Evolutionary conservation across 2,797 vertebrate species (phyloP), one percentile per base, ranked within the genome.

Genomic region (Cossypha heuglini): DNA sequence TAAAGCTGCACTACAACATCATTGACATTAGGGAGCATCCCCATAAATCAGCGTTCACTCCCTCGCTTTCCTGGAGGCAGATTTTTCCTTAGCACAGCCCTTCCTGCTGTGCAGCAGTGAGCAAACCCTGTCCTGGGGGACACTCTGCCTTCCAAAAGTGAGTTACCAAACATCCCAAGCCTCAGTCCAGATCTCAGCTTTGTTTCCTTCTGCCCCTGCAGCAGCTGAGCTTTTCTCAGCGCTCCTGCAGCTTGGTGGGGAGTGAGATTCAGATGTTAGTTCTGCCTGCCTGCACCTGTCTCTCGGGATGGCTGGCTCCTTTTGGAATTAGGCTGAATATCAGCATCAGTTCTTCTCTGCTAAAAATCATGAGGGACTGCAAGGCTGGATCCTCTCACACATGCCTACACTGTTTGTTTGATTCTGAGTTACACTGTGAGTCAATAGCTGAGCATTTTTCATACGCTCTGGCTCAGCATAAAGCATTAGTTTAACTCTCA

Each of bases 201-300:
- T 33, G 51, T 64, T 91, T 42, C 5, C 29, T 85, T 16, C 11
- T 58, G 38, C 52, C 77, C 33, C 48, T 28, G 6, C n/a, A 18
- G 55, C 86, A 75, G 73, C 90, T 1, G 2, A 68, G 55, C 54
- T 69, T 15, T 3, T 1, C 29, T 54, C 86, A 15, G 86, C 2
- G 0, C 5, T 33, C 3, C 0, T 13, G 35, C 46, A 33, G 76
- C 24, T 6, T 8, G 8, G 25, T 26, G 77, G 74, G 40, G 0
- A 40, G 21, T 0, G 8, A 28, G 45, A 49, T 33, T 48, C 81
- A 43, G 75, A 24, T 3, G 0, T 63, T 22, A 3, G 61, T 64
- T 88, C 89, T 64, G 67, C 85, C 72, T 61, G 38, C 19, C 87
- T 68, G 85, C 75, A 10, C 10, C 6, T 3, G 0, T 26, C 78